A percentile compares a stretch with the other conserved stretches of the same genome.
Evolutionary conservation across 2,797 vertebrate genomes (phyloP).

Genomic region (Pseudomugil gertrudae): DNA sequence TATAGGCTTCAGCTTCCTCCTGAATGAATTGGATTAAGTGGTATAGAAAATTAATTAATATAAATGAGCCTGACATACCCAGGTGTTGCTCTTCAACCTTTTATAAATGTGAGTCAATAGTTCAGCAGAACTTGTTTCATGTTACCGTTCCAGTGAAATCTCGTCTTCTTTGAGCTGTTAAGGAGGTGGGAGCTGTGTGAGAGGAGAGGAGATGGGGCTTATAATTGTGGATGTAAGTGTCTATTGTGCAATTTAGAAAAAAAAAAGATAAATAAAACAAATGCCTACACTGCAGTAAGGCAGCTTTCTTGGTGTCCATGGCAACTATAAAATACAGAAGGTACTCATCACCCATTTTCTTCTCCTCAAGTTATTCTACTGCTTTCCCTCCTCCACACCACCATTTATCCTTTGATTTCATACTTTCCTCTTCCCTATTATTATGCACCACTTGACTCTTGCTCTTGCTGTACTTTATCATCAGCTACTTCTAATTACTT

Average conservation of each 20-base stretch:
- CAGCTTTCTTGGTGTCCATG: slow-evolving; percentile 84
- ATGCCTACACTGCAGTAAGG: slow-evolving; percentile 57
- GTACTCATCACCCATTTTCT: slow-evolving; percentile 70
- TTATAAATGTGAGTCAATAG: slow-evolving; percentile 21
- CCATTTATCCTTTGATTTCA: slow-evolving; percentile 17
- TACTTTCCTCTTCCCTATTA: background rate
- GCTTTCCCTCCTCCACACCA: slow-evolving; percentile 43
- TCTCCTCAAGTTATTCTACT: slow-evolving; percentile 50
- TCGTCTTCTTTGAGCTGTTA: slow-evolving; percentile 13
- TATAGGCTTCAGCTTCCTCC: too few species aligned
- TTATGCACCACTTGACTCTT: slow-evolving; percentile 4
- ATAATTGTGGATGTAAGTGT: slow-evolving; percentile 22
- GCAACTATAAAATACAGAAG: slow-evolving; percentile 84
- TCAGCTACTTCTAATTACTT: background rate
- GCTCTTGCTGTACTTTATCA: slow-evolving; percentile 17
- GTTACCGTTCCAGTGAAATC: slow-evolving; percentile 3
- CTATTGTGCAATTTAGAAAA: slow-evolving; percentile 45
- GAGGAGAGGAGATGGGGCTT: slow-evolving; percentile 27
- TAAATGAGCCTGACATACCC: too few species aligned
- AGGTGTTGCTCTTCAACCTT: slow-evolving; percentile 5
- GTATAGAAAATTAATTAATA: too few species aligned
- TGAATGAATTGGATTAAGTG: too few species aligned
- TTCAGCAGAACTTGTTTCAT: background rate
- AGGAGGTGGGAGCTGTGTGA: slow-evolving; percentile 27
- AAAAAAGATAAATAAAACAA: background rate